phyloP scores from a whole-genome alignment of 2,797 vertebrate species.

The Gymnoscopelus braueri region DNA sequence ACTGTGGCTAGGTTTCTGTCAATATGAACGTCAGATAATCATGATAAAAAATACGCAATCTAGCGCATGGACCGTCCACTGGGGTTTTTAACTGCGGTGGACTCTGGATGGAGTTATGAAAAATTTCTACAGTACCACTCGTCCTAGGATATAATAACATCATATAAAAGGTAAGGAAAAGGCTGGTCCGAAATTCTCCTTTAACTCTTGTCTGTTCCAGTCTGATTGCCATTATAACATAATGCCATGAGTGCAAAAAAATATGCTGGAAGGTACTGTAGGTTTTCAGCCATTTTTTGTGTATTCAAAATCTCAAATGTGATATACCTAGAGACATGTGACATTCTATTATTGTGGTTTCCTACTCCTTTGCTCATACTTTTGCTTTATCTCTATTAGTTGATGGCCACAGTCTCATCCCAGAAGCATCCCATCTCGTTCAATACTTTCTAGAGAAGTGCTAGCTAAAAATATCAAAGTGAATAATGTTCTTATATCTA shows the following conservation, averaged over 20 bases:
- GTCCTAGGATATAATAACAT: too few species aligned
- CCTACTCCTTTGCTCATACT: slow-evolving; percentile 38
- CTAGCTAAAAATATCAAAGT: slow-evolving; percentile 23
- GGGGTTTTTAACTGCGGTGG: too few species aligned
- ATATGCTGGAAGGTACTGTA: slow-evolving; percentile 66
- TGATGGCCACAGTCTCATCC: slow-evolving; percentile 31
- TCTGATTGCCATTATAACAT: slow-evolving; percentile 46
- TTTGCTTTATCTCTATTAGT: not conserved
- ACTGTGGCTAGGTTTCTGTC: too few species aligned
- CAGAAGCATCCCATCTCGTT: slow-evolving; percentile 24
- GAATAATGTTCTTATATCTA: slow-evolving; percentile 34
- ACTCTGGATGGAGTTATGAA: too few species aligned
- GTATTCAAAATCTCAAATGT: slow-evolving; percentile 47
- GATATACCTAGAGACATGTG: slow-evolving; percentile 66
- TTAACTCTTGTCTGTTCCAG: slow-evolving; percentile 69
- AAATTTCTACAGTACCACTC: too few species aligned
- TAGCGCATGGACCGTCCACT: too few species aligned
- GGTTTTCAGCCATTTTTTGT: slow-evolving; percentile 64
- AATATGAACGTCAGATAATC: too few species aligned
- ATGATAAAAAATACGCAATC: too few species aligned
- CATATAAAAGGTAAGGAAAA: too few species aligned
- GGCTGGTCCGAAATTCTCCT: too few species aligned
- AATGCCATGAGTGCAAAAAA: slow-evolving; percentile 72
- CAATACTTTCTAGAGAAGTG: not conserved
- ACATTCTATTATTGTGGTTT: slow-evolving; percentile 67